Evolutionary conservation across 2,888 invertebrate species (phyloP), one percentile per base, ranked within the genome.

Genomic region (Noctua comes): DNA sequence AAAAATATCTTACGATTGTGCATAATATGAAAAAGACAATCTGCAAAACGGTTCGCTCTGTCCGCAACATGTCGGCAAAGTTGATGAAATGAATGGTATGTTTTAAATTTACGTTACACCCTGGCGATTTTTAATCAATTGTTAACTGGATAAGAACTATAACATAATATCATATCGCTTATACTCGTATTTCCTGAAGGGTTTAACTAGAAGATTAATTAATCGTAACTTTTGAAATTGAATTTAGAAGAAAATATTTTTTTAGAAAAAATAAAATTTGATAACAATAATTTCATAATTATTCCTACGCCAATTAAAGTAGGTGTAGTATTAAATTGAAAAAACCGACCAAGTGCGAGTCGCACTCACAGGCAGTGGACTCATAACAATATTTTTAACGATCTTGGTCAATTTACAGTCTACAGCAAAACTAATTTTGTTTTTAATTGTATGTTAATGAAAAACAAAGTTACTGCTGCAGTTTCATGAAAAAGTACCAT

Each of bases 41-140:
- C 10, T 21, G 64, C 40, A 65, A 27, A 57, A 57, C 31, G 0
- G 21, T n/a, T 4, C 65, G 79, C 7, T 31, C 36, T 40, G 40
- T 79, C 21, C 8, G n/a, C 73, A 40, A 46, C 79, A 79, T 79
- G 27, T 48, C n/a, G 24, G 48, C 27, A 24, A 31, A 46, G 27
- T 40, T n/a, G 10, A 54, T 65, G 36, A 64, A 83, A 70, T 72
- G 31, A 68, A 40, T 54, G n/a, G 3, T 64, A 21, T 73, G 51
- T 40, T 80, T 51, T 51, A 40, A 21, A 59, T 46, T 16, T 69
- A 59, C 51, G 82, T 75, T 59, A 82, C 73, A 70, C 70, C 18
- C 69, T 66, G 13, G 21, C 78, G 78, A 48, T 64, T 84, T 43
- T 85, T 85, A 85, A 85, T 85, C 36, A 75, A 57, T 57, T 46